Percentiles rank a stretch among this genome's conserved stretches.
Conservation (phyloP, 2,797 vertebrate genomes). For the Eptatretus atami region DNA sequence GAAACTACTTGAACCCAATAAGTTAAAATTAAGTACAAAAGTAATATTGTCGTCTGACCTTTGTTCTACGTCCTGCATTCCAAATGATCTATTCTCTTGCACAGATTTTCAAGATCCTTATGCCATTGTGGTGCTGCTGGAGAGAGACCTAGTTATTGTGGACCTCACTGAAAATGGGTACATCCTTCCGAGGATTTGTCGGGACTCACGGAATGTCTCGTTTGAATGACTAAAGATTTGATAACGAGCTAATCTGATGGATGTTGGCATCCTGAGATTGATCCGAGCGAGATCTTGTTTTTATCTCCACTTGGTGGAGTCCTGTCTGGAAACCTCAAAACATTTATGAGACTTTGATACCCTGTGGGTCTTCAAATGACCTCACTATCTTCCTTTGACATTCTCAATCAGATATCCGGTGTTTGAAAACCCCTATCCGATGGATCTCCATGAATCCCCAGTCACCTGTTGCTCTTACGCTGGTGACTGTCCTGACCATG, state of each 20-base stretch:
- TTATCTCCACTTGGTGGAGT: neutral
- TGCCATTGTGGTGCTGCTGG: slow-evolving; percentile 65
- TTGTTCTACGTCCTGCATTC: too few relatives aligned
- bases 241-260: neutral
- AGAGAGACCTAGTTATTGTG: slow-evolving; percentile 84
- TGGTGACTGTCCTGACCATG: slow-evolving; percentile 70
- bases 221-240: neutral
- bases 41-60: too few relatives aligned
- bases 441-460: slow-evolving; percentile 90
- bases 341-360: neutral
- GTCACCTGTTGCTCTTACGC: slow-evolving; percentile 90
- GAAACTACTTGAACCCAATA: too few relatives aligned
- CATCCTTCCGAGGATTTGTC: slow-evolving; percentile 12
- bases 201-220: too few relatives aligned
- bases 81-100: slow-evolving; percentile 9
- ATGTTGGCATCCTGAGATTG: neutral
- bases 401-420: slow-evolving; percentile 46
- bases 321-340: neutral
- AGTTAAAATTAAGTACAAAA: too few relatives aligned
- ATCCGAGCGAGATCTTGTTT: neutral
- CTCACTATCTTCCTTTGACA: neutral
- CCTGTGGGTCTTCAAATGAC: slow-evolving; percentile 2
- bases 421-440: slow-evolving; percentile 95
- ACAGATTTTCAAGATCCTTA: slow-evolving; percentile 89
- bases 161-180: slow-evolving; percentile 86